A percentile compares a stretch with the other conserved stretches of the same genome.
Evolutionary conservation across 2,888 invertebrate species (phyloP).

Genomic region (Lydus trimaculatus): DNA sequence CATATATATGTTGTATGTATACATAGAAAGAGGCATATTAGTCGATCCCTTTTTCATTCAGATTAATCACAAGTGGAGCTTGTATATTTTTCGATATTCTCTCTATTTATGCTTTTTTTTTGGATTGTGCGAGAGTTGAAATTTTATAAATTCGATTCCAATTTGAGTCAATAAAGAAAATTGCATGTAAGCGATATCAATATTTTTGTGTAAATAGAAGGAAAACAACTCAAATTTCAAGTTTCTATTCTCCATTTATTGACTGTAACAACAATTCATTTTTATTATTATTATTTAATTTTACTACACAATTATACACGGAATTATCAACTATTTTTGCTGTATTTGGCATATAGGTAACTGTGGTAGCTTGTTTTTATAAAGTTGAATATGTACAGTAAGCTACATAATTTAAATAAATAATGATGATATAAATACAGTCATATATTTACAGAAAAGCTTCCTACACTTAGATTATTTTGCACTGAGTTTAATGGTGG

Average conservation of each 20-base stretch:
- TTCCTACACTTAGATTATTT: conserved; percentile 28
- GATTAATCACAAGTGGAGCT: conserved; percentile 31
- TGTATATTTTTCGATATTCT: conserved; percentile 13
- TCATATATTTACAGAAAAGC: conserved; percentile 34
- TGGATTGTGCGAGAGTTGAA: background rate
- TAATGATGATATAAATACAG: conserved; percentile 38
- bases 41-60: conserved; percentile 36
- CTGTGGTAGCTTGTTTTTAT: conserved; percentile 49
- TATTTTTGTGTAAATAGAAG: background rate
- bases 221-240: background rate
- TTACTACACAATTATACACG: conserved; percentile 59
- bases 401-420: conserved; percentile 43
- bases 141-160: background rate
- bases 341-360: conserved; percentile 54
- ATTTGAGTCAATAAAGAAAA: background rate
- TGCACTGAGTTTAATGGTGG: conserved; percentile 17
- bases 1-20: conserved; percentile 37
- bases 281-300: background rate
- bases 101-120: background rate
- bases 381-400: conserved; percentile 48
- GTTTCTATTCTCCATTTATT: conserved; percentile 52
- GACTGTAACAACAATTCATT: conserved; percentile 57
- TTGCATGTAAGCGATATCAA: background rate
- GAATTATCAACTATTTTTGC: conserved; percentile 46
- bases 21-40: background rate